phyloP scores from a whole-genome alignment of 2,888 invertebrate species.

The Ferdinandea cuprea region DNA sequence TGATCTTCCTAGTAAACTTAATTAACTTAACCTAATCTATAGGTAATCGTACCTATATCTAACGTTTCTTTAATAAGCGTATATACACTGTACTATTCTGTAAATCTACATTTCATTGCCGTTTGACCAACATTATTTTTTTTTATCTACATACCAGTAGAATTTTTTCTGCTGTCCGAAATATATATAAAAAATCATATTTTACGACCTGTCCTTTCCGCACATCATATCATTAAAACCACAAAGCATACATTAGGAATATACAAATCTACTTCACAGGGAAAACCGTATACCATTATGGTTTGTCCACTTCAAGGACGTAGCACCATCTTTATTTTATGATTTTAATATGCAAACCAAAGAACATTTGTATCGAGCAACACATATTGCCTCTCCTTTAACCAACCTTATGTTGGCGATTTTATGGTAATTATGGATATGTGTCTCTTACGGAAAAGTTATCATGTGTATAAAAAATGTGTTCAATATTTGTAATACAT shows the following conservation, averaged over 20 bases:
- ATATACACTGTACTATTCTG: too few species aligned
- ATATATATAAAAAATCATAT: slow-evolving; percentile 61
- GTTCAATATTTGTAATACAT: not conserved
- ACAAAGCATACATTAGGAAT: slow-evolving; percentile 25
- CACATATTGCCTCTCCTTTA: slow-evolving; percentile 54
- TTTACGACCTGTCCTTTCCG: slow-evolving; percentile 77
- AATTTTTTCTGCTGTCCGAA: slow-evolving; percentile 45
- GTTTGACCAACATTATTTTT: slow-evolving; percentile 24
- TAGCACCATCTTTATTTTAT: slow-evolving; percentile 82
- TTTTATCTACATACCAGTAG: slow-evolving; percentile 33
- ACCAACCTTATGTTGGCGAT: slow-evolving; percentile 51
- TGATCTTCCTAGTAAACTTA: too few species aligned
- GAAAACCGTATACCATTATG: slow-evolving; percentile 8
- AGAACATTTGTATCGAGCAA: slow-evolving; percentile 70
- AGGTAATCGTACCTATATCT: too few species aligned
- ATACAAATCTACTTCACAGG: slow-evolving; percentile 27
- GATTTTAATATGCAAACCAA: slow-evolving; percentile 82
- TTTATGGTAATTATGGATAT: slow-evolving; percentile 73
- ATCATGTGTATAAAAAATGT: slow-evolving; percentile 27
- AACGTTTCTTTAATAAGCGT: too few species aligned
- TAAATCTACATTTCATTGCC: too few species aligned
- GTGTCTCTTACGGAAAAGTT: slow-evolving; percentile 35
- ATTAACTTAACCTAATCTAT: too few species aligned
- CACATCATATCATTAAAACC: slow-evolving; percentile 76
- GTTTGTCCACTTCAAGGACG: slow-evolving; percentile 48